Evolutionary conservation across 2,888 invertebrate genomes (phyloP).

Genomic region (Caenorhabditis imperialis): DNA sequence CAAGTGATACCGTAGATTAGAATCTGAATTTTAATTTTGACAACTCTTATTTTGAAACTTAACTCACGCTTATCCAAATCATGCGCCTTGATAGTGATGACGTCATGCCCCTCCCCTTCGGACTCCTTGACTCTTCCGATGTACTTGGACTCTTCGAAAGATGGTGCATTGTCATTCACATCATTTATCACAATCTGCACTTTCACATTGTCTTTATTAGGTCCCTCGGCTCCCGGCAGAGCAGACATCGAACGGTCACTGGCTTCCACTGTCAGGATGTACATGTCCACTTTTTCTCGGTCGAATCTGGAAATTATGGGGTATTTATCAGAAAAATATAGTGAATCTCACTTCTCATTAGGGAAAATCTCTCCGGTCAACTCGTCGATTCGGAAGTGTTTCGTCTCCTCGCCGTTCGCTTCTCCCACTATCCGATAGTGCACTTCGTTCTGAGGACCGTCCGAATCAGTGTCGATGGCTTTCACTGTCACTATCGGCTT

Average conservation of each 20-base stretch:
- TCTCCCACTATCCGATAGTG: conserved; percentile 74
- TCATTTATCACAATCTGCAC: conserved; percentile 97
- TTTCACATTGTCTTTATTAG: conserved; percentile 84
- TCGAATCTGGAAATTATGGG: conserved; percentile 85
- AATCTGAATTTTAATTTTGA: too few species aligned
- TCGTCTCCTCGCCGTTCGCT: conserved; percentile 54
- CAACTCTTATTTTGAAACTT: conserved; percentile 6
- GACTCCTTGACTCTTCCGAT: conserved; percentile 63
- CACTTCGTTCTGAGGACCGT: conserved; percentile 71
- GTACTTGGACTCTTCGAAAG: conserved; percentile 84
- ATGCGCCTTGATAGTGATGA: conserved; percentile 70
- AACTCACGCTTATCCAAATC: conserved; percentile 73
- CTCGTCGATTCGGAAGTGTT: conserved; percentile 90
- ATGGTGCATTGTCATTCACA: conserved; percentile 97
- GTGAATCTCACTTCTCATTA: conserved; percentile 41
- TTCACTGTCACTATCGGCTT: conserved; percentile 69
- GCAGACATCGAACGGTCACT: conserved; percentile 96
- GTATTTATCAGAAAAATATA: not conserved
- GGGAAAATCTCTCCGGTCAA: conserved; percentile 86
- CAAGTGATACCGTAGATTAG: conserved; percentile 73
- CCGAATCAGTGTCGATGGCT: conserved; percentile 72
- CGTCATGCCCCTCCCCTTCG: conserved; percentile 60
- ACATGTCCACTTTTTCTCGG: conserved; percentile 94
- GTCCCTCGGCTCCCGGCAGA: conserved; percentile 74
- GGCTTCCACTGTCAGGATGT: conserved; percentile 96